Percentiles rank a stretch among this genome's conserved stretches.
Evolutionary conservation across 2,888 invertebrate genomes (phyloP).

Genomic region (Adineta ricciae): DNA sequence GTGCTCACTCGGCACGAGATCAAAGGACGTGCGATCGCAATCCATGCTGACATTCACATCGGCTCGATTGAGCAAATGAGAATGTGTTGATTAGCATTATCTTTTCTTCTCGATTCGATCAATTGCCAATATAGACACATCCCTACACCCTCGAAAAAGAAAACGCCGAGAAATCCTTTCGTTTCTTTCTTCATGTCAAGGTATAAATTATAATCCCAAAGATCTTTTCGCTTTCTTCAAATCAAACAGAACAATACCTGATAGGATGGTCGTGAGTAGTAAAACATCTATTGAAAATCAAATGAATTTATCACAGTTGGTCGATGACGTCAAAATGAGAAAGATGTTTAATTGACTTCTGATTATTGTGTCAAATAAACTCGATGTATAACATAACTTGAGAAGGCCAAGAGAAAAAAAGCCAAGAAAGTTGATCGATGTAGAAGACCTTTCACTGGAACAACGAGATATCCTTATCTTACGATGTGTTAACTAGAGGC

Average conservation of each 20-base stretch:
- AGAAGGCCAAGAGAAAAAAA: background rate
- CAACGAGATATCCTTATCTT: conserved; percentile 7
- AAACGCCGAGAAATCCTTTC: background rate
- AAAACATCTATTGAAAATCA: background rate
- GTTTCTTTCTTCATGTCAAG: background rate
- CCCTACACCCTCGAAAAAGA: too few relatives aligned
- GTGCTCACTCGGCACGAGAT: conserved; percentile 5
- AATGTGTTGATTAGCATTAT: conserved; percentile 7
- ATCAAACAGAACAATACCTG: background rate
- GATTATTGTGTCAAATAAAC: conserved; percentile 13
- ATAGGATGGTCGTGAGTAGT: conserved; percentile 6
- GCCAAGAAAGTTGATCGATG: background rate
- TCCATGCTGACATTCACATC: conserved; percentile 1
- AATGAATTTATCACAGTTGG: background rate
- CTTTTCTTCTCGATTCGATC: background rate
- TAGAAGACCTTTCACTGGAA: background rate
- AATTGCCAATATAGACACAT: background rate
- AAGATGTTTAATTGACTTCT: conserved; percentile 1
- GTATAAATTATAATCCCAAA: background rate
- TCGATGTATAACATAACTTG: background rate
- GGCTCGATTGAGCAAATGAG: background rate
- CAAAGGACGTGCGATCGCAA: conserved; percentile 1
- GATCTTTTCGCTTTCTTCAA: background rate
- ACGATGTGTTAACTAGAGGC: conserved; percentile 5
- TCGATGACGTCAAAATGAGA: background rate